Conservation (phyloP, 2,113 vertebrate genomes). For the Ameiurus melas region DNA sequence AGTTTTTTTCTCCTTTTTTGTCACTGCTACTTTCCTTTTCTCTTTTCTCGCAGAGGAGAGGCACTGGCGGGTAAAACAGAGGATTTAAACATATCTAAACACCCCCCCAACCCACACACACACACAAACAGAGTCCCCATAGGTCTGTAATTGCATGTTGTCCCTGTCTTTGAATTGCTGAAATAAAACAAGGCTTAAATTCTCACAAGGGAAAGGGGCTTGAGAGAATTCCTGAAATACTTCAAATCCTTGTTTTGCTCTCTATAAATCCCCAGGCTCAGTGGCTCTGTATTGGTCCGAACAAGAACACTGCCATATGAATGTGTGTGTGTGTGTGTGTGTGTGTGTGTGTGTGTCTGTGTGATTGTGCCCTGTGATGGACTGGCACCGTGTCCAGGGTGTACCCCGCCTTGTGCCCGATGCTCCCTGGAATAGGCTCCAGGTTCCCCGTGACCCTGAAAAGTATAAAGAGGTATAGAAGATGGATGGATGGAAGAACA, state of each 20-base stretch:
- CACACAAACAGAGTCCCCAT: neutral
- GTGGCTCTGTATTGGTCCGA: neutral
- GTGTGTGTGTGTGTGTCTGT: too few relatives aligned
- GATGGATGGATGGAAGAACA: neutral
- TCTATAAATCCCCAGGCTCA: neutral
- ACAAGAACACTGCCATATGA: neutral
- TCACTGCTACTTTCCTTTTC: slow-evolving; percentile 30
- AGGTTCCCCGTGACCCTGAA: too few relatives aligned
- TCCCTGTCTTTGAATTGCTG: neutral
- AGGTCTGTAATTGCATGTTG: neutral
- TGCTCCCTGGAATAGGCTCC: too few relatives aligned
- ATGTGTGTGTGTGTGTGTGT: too few relatives aligned
- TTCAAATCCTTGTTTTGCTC: neutral
- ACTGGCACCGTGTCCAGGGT: too few relatives aligned
- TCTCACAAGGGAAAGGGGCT: neutral
- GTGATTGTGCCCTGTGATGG: too few relatives aligned
- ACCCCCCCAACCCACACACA: neutral
- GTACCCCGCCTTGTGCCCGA: too few relatives aligned
- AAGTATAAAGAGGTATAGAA: too few relatives aligned
- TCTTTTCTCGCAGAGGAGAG: slow-evolving; percentile 34
- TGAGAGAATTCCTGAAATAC: slow-evolving; percentile 3
- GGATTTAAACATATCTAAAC: neutral
- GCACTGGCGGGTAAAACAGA: neutral
- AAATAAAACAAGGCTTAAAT: neutral
- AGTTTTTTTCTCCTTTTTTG: slow-evolving; percentile 19